Evolutionary conservation across 1,140 invertebrate genomes (phyloP), one percentile per base, ranked within the genome.

Genomic region (Amphibalanus amphitrite): DNA sequence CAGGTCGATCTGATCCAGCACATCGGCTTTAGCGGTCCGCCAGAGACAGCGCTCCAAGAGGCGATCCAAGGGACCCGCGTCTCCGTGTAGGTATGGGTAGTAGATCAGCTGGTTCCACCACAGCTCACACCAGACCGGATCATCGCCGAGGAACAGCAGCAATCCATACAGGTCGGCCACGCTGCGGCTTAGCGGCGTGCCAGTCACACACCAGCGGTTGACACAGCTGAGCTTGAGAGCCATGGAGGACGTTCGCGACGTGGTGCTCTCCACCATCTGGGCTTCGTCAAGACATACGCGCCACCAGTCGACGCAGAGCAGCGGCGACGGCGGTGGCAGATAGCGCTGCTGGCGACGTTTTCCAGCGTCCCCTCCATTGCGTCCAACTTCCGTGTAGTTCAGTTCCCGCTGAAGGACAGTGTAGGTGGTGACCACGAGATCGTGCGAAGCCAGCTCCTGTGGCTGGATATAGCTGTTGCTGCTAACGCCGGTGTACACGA

Each of bases 241-340:
- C 87, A 92, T 88, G 74, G 83, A 80, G 1, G 87, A 84, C 59
- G 82, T 83, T 78, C 81, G 83, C 38, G 64, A n/a, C 23, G 64
- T 65, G 10, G 83, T 81, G 73, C 82, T 82, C 78, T 91, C 90
- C 0, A 91, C 88, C 84, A 90, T 90, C 81, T 92, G 90, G 64
- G 89, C 90, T 82, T 92, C 90, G 81, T 92, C 90, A 23, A 92
- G 79, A 78, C 88, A 90, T 29, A 91, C 81, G 65, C 90, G 82
- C 89, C 89, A 91, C 88, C 88, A 92, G 69, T 87, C 79, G 0
- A 92, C 82, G 76, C 84, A 83, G 0, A 84, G 79, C 0, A 92
- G 78, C 8, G 90, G 89, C 33, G 85, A 83, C 8, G 82, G 82
- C 17, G 83, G 80, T 0, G 83, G 79, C 78, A 85, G 82, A 75